phyloP scores from a whole-genome alignment of 2,797 vertebrate genomes.

The Octomys mimax region DNA sequence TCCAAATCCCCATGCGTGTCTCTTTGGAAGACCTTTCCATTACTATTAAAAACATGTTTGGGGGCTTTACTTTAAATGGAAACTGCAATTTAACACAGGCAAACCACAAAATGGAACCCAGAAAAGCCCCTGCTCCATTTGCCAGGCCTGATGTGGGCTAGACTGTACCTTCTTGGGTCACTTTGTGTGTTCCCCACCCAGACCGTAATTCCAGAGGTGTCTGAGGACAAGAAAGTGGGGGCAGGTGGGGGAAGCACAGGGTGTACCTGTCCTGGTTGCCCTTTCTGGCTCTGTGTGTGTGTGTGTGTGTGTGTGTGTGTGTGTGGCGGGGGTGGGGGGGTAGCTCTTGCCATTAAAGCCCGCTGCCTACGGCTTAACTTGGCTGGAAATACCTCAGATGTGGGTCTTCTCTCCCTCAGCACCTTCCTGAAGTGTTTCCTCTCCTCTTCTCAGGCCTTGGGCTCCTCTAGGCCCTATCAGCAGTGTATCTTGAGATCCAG shows the following conservation, averaged over 20 bases:
- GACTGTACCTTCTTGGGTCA: not conserved
- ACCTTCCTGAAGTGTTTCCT: not conserved
- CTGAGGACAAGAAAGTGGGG: not conserved
- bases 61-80: conserved; percentile 67
- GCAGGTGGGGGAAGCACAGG: not conserved
- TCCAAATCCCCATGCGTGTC: not conserved
- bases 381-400: not conserved
- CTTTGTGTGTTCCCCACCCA: fast-evolving
- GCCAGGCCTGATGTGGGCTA: not conserved
- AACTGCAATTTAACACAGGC: conserved; percentile 44
- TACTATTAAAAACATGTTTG: conserved; percentile 61
- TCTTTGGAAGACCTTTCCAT: conserved; percentile 48
- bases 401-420: not conserved
- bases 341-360: not conserved
- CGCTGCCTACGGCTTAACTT: not conserved
- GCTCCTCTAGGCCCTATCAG: not conserved
- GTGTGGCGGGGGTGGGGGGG: not conserved
- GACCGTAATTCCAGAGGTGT: not conserved
- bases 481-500: not conserved
- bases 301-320: no score
- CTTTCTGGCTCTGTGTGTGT: fast-evolving
- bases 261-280: not conserved
- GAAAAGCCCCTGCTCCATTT: not conserved
- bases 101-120: conserved; percentile 11
- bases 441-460: not conserved